Base-by-base conservation (phyloP, 1,140 invertebrate genomes). In the Hyposmocoma kahamanoa region DNA sequence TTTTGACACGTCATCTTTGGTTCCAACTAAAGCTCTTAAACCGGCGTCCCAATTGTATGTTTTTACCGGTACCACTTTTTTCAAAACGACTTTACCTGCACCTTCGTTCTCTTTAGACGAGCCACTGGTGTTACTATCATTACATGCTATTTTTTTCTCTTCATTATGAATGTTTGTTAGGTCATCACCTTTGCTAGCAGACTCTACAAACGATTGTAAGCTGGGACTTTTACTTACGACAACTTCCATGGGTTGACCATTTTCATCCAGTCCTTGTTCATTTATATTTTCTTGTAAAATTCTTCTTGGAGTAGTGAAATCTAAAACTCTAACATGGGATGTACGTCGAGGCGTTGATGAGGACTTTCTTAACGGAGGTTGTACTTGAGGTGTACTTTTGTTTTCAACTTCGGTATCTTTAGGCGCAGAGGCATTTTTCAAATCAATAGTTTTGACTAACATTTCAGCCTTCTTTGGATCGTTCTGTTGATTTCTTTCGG, bases 301-400 rank as follows among this genome's bases (percentile, higher is more conserved):
- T 55, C 79, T 62, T 61, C 77, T 62, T 2, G 78, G 81, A 24
- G 79, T 83, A 17, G 74, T 67, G 42, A 85, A 85, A 60, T 85
- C 78, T 61, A 85, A 66, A 15, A 83, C 77, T 53, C 82, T 67
- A 21, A 83, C 59, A 53, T 85, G 79, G 3, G 79, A 75, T 13
- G 65, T 69, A 18, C 82, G 60, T 13, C 82, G 65, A 9, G 82
- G 82, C 22, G 82, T 85, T 3, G 82, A 85, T 1, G 76, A 82
- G 0, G 82, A 80, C 48, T 79, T 83, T 47, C 71, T 73, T 21
- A 57, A 39, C 6, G 67, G 69, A 6, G 76, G 74, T 26, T 70
- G 26, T 8, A 61, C 45, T 46, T 74, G 67, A 3, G 82, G 82
- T 17, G 82, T 85, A 54, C 47, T 73, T 15, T 56, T 62, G 50